Evolutionary conservation across 2,888 invertebrate genomes (phyloP).

Genomic region (Drosophila phalerata): DNA sequence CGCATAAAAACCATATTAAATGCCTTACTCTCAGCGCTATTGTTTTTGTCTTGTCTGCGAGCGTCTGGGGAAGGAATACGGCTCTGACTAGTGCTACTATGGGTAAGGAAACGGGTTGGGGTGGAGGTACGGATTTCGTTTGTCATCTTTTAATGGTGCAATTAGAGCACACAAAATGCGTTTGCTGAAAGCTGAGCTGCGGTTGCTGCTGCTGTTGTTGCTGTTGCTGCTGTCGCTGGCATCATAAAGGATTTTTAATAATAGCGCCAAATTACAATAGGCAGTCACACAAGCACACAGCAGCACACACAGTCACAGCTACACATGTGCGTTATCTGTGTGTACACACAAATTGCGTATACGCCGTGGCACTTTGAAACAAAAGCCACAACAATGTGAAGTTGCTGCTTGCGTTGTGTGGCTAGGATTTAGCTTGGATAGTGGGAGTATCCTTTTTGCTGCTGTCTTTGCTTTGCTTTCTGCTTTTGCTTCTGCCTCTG

Average conservation of each 20-base stretch:
- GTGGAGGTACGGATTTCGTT: constrained; percentile 57
- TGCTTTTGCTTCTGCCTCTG: constrained; percentile 14
- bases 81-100: constrained; percentile 9
- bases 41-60: constrained; percentile 44
- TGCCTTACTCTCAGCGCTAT: constrained; percentile 60
- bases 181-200: constrained; percentile 77
- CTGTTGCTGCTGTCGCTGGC: constrained; percentile 48
- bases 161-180: constrained; percentile 79
- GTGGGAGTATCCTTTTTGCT: constrained; percentile 46
- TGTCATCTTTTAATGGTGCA: constrained; percentile 80
- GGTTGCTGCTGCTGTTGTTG: constrained; percentile 39
- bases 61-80: constrained; percentile 31
- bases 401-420: constrained; percentile 34
- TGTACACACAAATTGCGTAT: constrained; percentile 72
- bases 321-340: constrained; percentile 29
- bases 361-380: constrained; percentile 79
- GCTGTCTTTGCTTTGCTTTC: constrained; percentile 22
- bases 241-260: constrained; percentile 81
- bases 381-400: constrained; percentile 77
- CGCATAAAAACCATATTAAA: constrained; percentile 78
- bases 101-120: background rate
- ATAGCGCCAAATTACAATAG: constrained; percentile 80
- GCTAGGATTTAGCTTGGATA: constrained; percentile 38
- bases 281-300: constrained; percentile 47
- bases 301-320: constrained; percentile 29